phyloP scores from a whole-genome alignment of 2,797 vertebrate genomes.

The Garrulus glandarius region DNA sequence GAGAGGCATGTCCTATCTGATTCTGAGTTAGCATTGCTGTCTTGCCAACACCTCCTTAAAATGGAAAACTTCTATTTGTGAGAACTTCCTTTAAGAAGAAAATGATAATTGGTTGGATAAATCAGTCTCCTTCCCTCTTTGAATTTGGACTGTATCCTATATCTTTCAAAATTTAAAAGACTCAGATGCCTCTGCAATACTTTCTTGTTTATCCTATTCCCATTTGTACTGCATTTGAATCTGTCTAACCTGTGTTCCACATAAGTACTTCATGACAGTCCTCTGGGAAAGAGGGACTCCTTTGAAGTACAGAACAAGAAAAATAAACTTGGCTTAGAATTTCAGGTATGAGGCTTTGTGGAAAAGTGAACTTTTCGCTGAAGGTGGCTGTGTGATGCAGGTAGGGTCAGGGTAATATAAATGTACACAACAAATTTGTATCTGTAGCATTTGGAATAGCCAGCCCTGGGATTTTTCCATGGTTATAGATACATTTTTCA shows the following conservation, averaged over 20 bases:
- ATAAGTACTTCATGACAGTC: not conserved
- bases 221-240: not conserved
- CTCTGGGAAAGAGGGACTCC: not conserved
- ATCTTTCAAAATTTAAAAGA: not conserved
- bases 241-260: not conserved
- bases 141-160: not conserved
- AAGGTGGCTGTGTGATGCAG: not conserved
- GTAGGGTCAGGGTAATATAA: not conserved
- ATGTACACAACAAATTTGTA: not conserved
- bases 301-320: not conserved
- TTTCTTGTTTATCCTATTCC: not conserved
- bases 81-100: not conserved
- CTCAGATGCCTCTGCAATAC: not conserved
- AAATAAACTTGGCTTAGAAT: not conserved
- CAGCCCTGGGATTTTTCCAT: not conserved
- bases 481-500: not conserved
- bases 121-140: not conserved
- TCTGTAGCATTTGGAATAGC: not conserved
- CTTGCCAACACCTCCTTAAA: not conserved
- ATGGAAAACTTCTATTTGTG: not conserved
- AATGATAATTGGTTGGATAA: not conserved
- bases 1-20: not conserved
- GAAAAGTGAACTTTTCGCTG: not conserved
- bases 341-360: not conserved
- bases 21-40: not conserved